Conservation (phyloP, 1,140 invertebrate species). For the Monomorium pharaonis region DNA sequence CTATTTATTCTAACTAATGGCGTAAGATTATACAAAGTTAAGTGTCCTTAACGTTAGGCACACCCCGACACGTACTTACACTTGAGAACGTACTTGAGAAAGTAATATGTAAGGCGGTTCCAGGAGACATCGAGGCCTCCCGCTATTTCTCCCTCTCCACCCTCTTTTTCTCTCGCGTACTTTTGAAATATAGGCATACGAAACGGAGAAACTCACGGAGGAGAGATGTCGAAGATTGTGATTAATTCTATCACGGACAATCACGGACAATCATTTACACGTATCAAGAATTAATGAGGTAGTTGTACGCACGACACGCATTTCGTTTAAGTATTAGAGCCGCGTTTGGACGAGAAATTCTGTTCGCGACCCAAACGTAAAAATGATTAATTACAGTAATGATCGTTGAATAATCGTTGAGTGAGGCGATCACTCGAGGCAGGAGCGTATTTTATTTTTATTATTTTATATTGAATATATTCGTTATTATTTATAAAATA, state of each 20-base stretch:
- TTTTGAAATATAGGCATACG: neutral
- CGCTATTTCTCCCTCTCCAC: neutral
- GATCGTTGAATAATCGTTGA: neutral
- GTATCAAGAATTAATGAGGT: conserved; percentile 16
- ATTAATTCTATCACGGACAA: conserved; percentile 70
- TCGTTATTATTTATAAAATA: neutral
- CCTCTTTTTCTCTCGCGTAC: neutral
- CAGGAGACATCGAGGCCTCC: conserved; percentile 14
- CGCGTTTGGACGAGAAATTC: conserved; percentile 14
- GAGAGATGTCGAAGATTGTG: conserved; percentile 19
- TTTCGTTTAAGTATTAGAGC: neutral
- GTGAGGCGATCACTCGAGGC: neutral
- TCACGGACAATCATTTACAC: conserved; percentile 76
- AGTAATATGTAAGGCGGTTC: neutral
- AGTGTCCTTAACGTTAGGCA: conserved; percentile 71
- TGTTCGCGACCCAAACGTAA: neutral
- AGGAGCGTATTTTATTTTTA: neutral
- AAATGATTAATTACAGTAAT: neutral
- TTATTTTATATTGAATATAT: neutral
- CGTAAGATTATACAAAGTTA: conserved; percentile 57
- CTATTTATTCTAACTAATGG: conserved; percentile 35
- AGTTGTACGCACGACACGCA: conserved; percentile 5
- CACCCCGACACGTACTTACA: conserved; percentile 8
- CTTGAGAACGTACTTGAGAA: conserved; percentile 60
- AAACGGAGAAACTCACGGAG: neutral